phyloP scores from a whole-genome alignment of 2,888 invertebrate species.

The Mythimna ferrago region DNA sequence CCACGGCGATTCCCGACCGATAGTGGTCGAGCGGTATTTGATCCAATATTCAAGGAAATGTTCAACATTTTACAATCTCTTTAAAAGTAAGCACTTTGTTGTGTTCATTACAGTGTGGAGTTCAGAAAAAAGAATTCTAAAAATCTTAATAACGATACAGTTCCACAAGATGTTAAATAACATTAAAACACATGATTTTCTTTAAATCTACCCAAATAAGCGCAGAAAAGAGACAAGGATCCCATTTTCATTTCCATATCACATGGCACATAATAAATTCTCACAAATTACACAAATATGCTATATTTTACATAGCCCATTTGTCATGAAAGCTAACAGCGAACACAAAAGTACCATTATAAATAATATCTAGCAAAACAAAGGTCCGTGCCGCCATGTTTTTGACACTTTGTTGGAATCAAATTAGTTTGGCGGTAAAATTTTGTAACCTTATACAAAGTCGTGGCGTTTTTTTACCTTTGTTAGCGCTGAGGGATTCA shows the following conservation, averaged over 20 bases:
- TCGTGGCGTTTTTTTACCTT: constrained; percentile 61
- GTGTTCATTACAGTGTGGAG: constrained; percentile 20
- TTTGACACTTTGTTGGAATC: constrained; percentile 74
- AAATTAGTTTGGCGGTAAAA: constrained; percentile 71
- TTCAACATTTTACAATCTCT: constrained; percentile 40
- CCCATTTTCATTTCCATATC: constrained; percentile 26
- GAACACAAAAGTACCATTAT: constrained; percentile 70
- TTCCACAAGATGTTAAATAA: constrained; percentile 3
- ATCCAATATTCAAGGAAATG: constrained; percentile 53
- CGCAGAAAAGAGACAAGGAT: constrained; percentile 9
- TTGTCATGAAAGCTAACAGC: constrained; percentile 57
- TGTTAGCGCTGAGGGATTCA: constrained; percentile 47
- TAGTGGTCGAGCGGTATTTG: constrained; percentile 50
- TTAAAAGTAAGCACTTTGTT: constrained; percentile 14
- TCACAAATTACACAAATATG: constrained; percentile 42
- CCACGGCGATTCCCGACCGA: constrained; percentile 38
- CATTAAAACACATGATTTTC: constrained; percentile 12
- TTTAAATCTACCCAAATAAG: background rate
- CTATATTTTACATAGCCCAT: constrained; percentile 49
- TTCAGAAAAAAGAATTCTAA: constrained; percentile 5
- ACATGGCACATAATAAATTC: constrained; percentile 31
- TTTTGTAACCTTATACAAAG: constrained; percentile 61
- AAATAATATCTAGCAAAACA: constrained; percentile 74
- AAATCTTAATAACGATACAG: background rate
- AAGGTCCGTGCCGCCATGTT: constrained; percentile 71